Evolutionary conservation across 2,113 vertebrate genomes (phyloP), one percentile per base, ranked within the genome.

Genomic region (Saguinus midas): DNA sequence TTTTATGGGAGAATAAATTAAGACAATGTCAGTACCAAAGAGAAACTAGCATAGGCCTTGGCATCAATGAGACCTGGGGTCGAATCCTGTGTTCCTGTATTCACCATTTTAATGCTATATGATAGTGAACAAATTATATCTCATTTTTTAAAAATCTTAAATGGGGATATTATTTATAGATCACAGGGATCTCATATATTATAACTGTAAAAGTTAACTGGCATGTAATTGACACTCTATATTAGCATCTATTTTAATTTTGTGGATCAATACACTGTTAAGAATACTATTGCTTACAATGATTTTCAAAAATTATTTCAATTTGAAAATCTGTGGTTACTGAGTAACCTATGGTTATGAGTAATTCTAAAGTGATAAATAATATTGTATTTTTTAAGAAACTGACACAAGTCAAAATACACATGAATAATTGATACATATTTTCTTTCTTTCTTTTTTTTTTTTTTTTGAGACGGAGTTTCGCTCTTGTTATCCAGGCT

Each of bases 271-370:
- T 43, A 27, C 25, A 91, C 50, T 87, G 8, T 90, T 96, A 55
- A 96, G 35, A 92, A 92, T 79, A 45, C 27, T 27, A 13, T 85
- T 86, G 40, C 9, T 90, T 84, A 68, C 95, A 87, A 92, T 81
- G 23, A 52, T 32, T 32, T 29, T 64, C 35, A 9, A 75, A 92
- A 92, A 87, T 32, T 1, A 0, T 45, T 76, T 96, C 21, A 37
- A 7, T 78, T 91, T 93, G 66, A 95, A 96, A 89, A 72, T 58
- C 17, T 35, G 0, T 85, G 50, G 21, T 90, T 90, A 73, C 66
- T 73, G 40, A 58, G 43, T 64, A 83, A 48, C 20, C 35, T 79
- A 8, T 58, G 37, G 8, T 82, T 94, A 78, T 48, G 68, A 90
- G 3, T 75, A 95, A 84, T 5, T 32, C 73, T 81, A 32, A 84